Evolutionary conservation across 1,140 invertebrate genomes (phyloP), one percentile per base, ranked within the genome.

Genomic region (Drosophila persimilis): DNA sequence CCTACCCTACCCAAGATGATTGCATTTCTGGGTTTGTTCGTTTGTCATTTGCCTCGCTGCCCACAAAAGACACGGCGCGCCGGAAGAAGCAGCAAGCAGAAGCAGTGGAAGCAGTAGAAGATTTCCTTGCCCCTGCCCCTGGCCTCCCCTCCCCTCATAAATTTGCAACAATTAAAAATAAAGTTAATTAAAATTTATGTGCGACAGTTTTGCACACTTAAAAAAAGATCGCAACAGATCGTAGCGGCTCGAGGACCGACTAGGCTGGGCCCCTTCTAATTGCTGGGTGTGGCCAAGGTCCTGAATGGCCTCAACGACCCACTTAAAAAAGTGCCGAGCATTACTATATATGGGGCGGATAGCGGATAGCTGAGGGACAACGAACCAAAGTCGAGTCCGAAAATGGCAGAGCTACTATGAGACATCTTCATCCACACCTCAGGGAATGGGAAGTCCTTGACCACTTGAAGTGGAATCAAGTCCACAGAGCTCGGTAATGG

Each of bases 161-260:
- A 89, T 89, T 89, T 81, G 81, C 78, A 75, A 81, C 86, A 90
- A 89, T 89, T 89, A 90, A 89, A 90, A 89, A 79, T 67, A 85
- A 81, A 81, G 80, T 90, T 90, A 89, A 89, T 89, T 89, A 90
- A 90, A 89, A 89, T 89, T 89, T 89, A 89, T 89, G 86, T 86
- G 77, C 78, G 80, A 90, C 86, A 90, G 77, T 81, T 89, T 72
- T 89, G 63, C 63, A 62, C 63, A 75, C 63, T 57, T 59, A 26
- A 56, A 79, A 61, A 65, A 45, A 26, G 7, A 35, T 50, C 11
- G 35, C 35, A 39, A 39, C 35, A 39, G 35, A 39, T 39, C 35
- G 35, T 13, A 5, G 35, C 11, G 35, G 11, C 15, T 13, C 29
- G 9, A 7, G 15, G 15, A 52, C 31, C 47, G 59, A 73, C 39